phyloP scores from a whole-genome alignment of 2,113 vertebrate species.

The Halichoerus grypus region DNA sequence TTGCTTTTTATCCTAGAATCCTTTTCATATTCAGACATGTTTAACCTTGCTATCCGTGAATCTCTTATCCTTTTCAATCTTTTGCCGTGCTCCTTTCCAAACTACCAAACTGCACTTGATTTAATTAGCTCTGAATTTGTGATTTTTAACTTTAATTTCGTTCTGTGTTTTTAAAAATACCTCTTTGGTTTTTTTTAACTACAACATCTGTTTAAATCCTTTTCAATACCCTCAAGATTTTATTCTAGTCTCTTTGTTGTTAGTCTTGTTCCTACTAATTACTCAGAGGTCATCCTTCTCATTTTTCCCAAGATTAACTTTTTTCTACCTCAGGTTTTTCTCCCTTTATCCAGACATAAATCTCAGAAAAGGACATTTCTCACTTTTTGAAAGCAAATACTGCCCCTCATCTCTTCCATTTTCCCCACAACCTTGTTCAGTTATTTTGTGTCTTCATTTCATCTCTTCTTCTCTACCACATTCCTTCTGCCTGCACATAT shows the following conservation, averaged over 20 bases:
- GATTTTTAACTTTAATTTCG: slow-evolving; percentile 30
- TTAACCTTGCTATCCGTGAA: slow-evolving; percentile 18
- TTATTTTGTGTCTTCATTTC: background rate
- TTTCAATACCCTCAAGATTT: slow-evolving; percentile 33
- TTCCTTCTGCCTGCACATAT: slow-evolving; percentile 14
- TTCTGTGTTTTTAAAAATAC: slow-evolving; percentile 21
- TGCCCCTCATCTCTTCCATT: background rate
- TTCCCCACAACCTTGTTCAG: background rate
- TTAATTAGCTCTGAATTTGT: slow-evolving; percentile 16
- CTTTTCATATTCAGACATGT: background rate
- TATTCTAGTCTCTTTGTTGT: background rate
- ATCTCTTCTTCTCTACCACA: background rate
- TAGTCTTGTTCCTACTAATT: slow-evolving; percentile 19
- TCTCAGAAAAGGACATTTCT: slow-evolving; percentile 14
- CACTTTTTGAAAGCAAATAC: background rate
- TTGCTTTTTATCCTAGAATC: slow-evolving; percentile 28
- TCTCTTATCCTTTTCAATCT: background rate
- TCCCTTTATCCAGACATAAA: background rate
- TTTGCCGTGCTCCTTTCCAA: background rate
- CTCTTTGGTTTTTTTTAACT: background rate
- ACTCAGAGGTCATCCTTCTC: slow-evolving; percentile 39
- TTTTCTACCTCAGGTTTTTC: background rate
- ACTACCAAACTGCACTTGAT: background rate
- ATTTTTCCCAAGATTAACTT: slow-evolving; percentile 39
- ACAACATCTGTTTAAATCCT: background rate